Evolutionary conservation across 2,797 vertebrate genomes (phyloP).

Genomic region (Bryconaethiops microstoma): DNA sequence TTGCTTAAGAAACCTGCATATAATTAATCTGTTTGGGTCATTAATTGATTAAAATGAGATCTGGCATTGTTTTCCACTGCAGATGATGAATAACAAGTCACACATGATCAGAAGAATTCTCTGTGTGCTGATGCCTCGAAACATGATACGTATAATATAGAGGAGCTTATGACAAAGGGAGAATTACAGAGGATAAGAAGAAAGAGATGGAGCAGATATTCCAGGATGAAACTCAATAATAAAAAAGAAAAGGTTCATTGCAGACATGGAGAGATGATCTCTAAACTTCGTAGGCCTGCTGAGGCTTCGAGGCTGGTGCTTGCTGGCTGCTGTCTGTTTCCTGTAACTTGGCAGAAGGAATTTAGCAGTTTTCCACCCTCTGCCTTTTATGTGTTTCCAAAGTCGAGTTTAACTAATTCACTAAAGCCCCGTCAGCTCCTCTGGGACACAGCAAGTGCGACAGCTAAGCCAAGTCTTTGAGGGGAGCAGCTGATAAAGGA

Average conservation of each 20-base stretch:
- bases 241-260: neutral
- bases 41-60: constrained; percentile 33
- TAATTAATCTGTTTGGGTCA: constrained; percentile 46
- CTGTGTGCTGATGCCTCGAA: constrained; percentile 38
- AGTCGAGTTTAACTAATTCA: constrained; percentile 71
- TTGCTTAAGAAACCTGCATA: constrained; percentile 22
- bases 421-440: constrained; percentile 62
- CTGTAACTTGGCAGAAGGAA: constrained; percentile 60
- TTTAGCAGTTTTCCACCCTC: constrained; percentile 60
- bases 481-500: constrained; percentile 56
- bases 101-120: constrained; percentile 36
- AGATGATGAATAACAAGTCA: constrained; percentile 46
- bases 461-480: constrained; percentile 53
- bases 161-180: neutral
- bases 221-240: neutral
- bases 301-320: constrained; percentile 47
- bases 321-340: constrained; percentile 54
- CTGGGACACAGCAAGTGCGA: constrained; percentile 56
- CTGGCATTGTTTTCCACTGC: constrained; percentile 26
- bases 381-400: constrained; percentile 71
- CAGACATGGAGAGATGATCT: constrained; percentile 46
- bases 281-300: constrained; percentile 55
- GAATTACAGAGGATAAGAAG: neutral
- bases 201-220: neutral
- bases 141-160: constrained; percentile 18